A percentile compares a stretch with the other conserved stretches of the same genome.
These are phyloP conservation scores for Brachionus rubens DNA, from an alignment of 1,140 invertebrate genomes.

Conservation along the genomic window DNA sequence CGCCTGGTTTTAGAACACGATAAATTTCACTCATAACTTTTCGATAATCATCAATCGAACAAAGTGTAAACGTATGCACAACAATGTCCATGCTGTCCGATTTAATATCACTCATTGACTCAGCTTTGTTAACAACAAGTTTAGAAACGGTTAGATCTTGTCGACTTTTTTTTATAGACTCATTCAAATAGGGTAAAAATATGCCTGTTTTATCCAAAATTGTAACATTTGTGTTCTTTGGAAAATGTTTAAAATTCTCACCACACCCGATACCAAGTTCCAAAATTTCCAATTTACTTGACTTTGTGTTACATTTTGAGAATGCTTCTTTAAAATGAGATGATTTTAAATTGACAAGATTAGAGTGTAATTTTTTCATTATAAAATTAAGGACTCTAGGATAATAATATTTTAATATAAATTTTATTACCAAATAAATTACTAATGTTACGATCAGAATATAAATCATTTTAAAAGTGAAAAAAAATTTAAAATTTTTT, in stretches of 20 bases:
- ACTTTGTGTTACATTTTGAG: neutral
- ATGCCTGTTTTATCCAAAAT: conserved; percentile 32
- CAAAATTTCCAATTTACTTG: conserved; percentile 9
- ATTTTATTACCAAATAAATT: neutral
- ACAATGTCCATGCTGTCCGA: conserved; percentile 33
- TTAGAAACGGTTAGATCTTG: conserved; percentile 17
- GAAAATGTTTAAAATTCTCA: conserved; percentile 39
- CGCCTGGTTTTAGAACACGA: conserved; percentile 39
- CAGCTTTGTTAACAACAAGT: conserved; percentile 25
- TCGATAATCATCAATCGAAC: neutral
- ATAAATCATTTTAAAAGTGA: neutral
- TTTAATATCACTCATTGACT: conserved; percentile 30
- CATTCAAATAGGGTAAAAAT: conserved; percentile 20
- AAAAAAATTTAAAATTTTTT: neutral
- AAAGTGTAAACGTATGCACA: conserved; percentile 24
- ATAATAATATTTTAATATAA: neutral
- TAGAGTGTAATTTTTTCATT: conserved; percentile 33
- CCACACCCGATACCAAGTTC: conserved; percentile 40
- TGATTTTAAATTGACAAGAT: neutral
- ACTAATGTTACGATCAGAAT: neutral
- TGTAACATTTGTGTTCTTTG: conserved; percentile 11
- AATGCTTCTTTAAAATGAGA: conserved; percentile 31
- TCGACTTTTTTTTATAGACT: conserved; percentile 29
- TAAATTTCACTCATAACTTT: conserved; percentile 17
- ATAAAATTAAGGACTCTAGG: neutral